phyloP scores from a whole-genome alignment of 2,888 invertebrate genomes.

The Epirrita christyi region DNA sequence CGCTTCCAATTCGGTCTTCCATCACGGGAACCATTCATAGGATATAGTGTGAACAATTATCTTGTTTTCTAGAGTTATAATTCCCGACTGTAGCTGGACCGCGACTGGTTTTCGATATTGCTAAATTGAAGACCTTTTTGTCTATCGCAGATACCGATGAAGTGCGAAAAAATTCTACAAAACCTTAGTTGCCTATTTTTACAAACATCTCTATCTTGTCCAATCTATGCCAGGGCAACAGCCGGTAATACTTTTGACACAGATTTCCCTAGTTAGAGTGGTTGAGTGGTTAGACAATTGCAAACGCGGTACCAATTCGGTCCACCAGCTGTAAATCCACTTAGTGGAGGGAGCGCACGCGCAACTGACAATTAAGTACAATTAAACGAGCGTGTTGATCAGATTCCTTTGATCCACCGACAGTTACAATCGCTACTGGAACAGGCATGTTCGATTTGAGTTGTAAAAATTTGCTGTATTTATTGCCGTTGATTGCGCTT shows the following conservation, averaged over 20 bases:
- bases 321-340: constrained; percentile 70
- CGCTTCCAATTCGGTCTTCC: too few relatives aligned
- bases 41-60: not conserved
- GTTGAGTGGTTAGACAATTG: constrained; percentile 42
- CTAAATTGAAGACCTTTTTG: too few relatives aligned
- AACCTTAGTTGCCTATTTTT: too few relatives aligned
- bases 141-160: too few relatives aligned
- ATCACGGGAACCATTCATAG: not conserved
- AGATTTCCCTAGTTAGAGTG: constrained; percentile 44
- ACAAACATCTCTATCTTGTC: too few relatives aligned
- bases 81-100: too few relatives aligned
- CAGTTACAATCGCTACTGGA: constrained; percentile 45
- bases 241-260: constrained; percentile 40
- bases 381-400: constrained; percentile 59
- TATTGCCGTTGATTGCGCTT: too few relatives aligned
- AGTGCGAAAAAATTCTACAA: too few relatives aligned
- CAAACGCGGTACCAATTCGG: constrained; percentile 60
- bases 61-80: not conserved
- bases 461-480: constrained; percentile 6
- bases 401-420: constrained; percentile 65
- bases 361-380: constrained; percentile 70
- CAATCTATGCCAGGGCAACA: too few relatives aligned
- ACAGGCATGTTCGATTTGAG: constrained; percentile 19
- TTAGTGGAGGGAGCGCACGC: constrained; percentile 60
- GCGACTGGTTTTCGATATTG: too few relatives aligned